Conservation (phyloP, 2,113 vertebrate genomes). For the Peromyscus leucopus region DNA sequence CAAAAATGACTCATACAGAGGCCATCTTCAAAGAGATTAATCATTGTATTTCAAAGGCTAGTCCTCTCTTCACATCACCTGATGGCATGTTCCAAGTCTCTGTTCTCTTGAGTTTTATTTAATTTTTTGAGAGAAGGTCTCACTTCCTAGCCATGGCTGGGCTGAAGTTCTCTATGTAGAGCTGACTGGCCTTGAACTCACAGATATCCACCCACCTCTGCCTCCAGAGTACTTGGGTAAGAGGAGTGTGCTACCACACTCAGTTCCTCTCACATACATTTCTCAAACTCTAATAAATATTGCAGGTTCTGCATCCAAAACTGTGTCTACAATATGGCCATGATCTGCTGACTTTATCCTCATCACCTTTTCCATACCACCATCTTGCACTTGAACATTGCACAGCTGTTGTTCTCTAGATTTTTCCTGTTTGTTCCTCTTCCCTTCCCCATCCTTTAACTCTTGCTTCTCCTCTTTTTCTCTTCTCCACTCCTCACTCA, state of each 20-base stretch:
- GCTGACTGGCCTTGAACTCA: not conserved
- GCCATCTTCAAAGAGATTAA: not conserved
- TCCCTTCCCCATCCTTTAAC: not conserved
- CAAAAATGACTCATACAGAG: not conserved
- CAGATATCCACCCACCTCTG: not conserved
- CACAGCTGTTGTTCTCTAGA: not conserved
- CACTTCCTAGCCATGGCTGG: not conserved
- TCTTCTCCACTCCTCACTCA: not conserved
- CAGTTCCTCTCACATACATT: not conserved
- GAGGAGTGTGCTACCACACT: not conserved
- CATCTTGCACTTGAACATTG: not conserved
- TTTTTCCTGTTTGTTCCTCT: not conserved
- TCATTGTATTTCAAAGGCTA: not conserved
- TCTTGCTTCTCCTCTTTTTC: not conserved
- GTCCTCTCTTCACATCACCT: not conserved
- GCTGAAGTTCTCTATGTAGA: not conserved
- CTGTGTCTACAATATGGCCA: not conserved
- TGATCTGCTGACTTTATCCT: not conserved
- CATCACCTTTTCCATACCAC: not conserved
- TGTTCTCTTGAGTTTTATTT: not conserved
- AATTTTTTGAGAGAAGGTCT: not conserved
- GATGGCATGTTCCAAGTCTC: not conserved
- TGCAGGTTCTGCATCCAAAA: not conserved
- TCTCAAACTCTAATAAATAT: not conserved
- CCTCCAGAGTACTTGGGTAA: not conserved